Base-by-base conservation (phyloP, 1,140 invertebrate genomes). In the Drosophila mojavensis region DNA sequence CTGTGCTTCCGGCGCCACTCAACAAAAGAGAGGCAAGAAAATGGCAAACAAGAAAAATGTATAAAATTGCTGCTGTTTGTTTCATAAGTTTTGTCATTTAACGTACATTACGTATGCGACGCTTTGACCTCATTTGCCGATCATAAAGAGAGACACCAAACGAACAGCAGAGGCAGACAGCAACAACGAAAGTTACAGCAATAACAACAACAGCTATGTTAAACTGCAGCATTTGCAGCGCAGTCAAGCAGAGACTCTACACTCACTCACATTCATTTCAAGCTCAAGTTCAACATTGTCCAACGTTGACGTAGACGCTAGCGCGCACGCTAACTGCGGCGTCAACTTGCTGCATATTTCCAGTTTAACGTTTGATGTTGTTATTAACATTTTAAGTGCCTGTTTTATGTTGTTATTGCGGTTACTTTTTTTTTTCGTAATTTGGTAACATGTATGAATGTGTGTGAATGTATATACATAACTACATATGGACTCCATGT, bases 211-310 rank as follows among this genome's bases (percentile, higher is more conserved):
- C 41, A 48, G 5, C 47, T 43, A 64, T 51, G 11, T 41, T 51
- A 58, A 68, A 33, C 55, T 66, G 62, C 68, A 54, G 54, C 62
- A 43, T 61, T 67, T 63, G 48, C 66, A 51, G 73, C 75, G 69
- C 72, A 83, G 62, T 70, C 68, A 72, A 54, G 67, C 74, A 72
- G 24, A 67, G 64, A 54, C 30, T 55, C 51, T 60, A 55, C 50
- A 36, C 9, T 47, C 68, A 65, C 72, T 82, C 77, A 64, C 77
- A 74, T 89, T 88, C 77, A 74, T 89, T 88, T 88, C 84, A 88
- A 88, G 84, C 84, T 88, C 84, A 88, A 88, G 84, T 88, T 88
- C 84, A 88, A 88, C 79, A 69, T 36, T 86, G 78, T 47, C 59
- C 53, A 45, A 36, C 58, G 60, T 56, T 15, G n/a, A 33, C 15